These are phyloP conservation scores for Dinothrombium tinctorium DNA, from an alignment of 1,140 invertebrate species.

Conservation along the genomic window DNA sequence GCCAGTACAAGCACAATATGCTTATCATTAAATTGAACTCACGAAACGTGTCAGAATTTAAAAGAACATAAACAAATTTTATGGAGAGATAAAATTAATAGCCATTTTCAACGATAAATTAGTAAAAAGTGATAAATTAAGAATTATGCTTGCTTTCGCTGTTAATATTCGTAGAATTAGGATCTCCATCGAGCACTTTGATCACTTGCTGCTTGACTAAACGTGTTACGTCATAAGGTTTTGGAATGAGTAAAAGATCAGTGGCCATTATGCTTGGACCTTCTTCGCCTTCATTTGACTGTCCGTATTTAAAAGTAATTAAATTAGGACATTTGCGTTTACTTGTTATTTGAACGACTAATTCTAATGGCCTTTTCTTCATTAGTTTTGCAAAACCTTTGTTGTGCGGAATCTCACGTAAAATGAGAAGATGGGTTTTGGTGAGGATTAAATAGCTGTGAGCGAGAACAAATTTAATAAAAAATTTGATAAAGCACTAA, in stretches of 20 bases:
- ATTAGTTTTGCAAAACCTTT: slow-evolving; percentile 54
- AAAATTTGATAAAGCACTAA: background rate
- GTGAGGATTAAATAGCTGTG: slow-evolving; percentile 62
- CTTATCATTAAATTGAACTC: too few relatives aligned
- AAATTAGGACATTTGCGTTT: slow-evolving; percentile 76
- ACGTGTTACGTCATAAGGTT: slow-evolving; percentile 11
- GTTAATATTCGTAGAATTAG: too few relatives aligned
- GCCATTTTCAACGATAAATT: too few relatives aligned
- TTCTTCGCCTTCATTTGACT: slow-evolving; percentile 39
- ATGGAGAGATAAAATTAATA: too few relatives aligned
- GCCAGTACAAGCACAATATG: too few relatives aligned
- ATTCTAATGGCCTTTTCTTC: slow-evolving; percentile 53
- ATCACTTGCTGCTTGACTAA: slow-evolving; percentile 12
- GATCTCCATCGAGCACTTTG: slow-evolving; percentile 8
- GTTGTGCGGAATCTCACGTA: slow-evolving; percentile 49
- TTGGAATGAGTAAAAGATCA: slow-evolving; percentile 8
- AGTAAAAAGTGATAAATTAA: too few relatives aligned
- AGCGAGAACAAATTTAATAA: slow-evolving; percentile 15
- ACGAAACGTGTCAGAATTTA: too few relatives aligned
- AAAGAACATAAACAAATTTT: too few relatives aligned
- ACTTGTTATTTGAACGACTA: slow-evolving; percentile 83
- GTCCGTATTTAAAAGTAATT: slow-evolving; percentile 84
- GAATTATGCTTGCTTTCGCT: too few relatives aligned
- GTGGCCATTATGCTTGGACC: slow-evolving; percentile 11
- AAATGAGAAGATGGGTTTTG: slow-evolving; percentile 55